Evolutionary conservation across 2,113 vertebrate genomes (phyloP).

Genomic region (Ondatra zibethicus): DNA sequence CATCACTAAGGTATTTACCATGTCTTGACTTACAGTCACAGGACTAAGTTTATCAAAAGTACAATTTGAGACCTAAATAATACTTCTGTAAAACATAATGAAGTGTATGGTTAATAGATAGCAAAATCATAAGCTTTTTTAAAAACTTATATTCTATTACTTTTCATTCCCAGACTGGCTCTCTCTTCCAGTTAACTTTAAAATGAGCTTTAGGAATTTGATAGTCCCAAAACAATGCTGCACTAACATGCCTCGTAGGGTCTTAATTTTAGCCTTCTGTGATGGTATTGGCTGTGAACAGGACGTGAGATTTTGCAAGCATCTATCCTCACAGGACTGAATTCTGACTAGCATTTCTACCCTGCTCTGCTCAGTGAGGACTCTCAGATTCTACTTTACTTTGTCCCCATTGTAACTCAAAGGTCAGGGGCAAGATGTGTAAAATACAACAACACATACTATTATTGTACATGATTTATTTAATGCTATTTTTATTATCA

Average conservation of each 20-base stretch:
- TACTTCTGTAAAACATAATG: background rate
- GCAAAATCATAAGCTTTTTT: background rate
- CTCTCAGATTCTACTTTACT: background rate
- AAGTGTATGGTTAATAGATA: background rate
- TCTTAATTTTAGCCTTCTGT: slow-evolving; percentile 50
- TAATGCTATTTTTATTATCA: background rate
- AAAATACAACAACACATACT: background rate
- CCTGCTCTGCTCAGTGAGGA: background rate
- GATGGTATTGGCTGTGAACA: slow-evolving; percentile 25
- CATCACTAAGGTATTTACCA: background rate
- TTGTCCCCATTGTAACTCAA: background rate
- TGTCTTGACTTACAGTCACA: background rate
- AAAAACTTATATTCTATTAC: background rate
- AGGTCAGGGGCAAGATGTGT: background rate
- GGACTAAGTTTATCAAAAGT: background rate
- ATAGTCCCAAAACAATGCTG: background rate
- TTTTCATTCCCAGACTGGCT: background rate
- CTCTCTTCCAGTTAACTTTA: slow-evolving; percentile 33
- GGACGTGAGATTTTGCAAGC: slow-evolving; percentile 33
- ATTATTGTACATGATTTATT: background rate
- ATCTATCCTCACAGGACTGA: background rate
- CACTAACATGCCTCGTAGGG: background rate
- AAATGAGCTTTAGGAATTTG: slow-evolving; percentile 11
- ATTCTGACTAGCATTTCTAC: background rate
- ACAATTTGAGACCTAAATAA: background rate